These are phyloP conservation scores for Axis porcinus DNA, from an alignment of 2,113 vertebrate species.

Conservation along the genomic window DNA sequence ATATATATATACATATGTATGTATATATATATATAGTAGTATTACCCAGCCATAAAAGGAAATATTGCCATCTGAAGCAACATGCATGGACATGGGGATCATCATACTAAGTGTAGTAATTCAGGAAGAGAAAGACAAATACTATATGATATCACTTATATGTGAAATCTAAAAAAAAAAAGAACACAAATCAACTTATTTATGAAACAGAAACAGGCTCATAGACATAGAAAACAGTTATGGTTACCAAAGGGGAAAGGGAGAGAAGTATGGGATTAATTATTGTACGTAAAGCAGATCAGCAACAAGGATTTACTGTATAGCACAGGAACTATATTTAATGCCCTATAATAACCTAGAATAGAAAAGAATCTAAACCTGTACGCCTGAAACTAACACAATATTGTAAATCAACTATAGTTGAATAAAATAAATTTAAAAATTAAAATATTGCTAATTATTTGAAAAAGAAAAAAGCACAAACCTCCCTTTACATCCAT, in stretches of 20 bases:
- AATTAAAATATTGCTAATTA: not conserved
- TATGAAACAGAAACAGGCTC: not conserved
- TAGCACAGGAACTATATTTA: not conserved
- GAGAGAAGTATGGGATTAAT: not conserved
- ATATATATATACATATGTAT: not conserved
- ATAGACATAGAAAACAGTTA: not conserved
- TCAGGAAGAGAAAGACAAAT: not conserved
- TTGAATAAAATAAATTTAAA: not conserved
- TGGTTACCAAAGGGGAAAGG: too few relatives aligned
- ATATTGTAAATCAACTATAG: not conserved
- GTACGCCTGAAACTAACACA: not conserved
- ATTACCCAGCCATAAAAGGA: not conserved
- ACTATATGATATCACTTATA: not conserved
- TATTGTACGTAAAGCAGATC: not conserved
- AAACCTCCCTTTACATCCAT: not conserved
- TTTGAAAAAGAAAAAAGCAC: not conserved
- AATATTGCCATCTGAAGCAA: not conserved
- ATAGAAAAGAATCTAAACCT: not conserved
- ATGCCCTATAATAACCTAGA: not conserved
- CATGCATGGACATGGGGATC: not conserved
- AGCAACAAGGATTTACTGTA: not conserved
- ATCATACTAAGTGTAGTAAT: not conserved
- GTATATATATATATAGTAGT: not conserved
- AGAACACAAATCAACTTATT: not conserved
- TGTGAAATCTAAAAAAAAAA: not conserved